A percentile compares a stretch with the other conserved stretches of the same genome.
Conservation (phyloP, 2,888 invertebrate species). For the Troilus luridus region DNA sequence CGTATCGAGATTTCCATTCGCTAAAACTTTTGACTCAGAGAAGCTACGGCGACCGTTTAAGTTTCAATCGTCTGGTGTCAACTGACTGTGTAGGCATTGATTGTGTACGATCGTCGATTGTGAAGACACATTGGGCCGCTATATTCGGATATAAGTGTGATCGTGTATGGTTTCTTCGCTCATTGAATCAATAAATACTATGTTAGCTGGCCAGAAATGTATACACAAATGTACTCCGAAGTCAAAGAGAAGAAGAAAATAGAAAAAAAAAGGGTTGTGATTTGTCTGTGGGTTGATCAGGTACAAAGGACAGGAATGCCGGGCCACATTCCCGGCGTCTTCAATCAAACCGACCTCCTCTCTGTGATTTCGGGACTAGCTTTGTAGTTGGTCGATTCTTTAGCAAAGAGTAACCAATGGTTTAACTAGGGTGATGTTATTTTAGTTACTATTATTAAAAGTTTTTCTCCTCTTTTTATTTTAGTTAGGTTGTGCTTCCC, state of each 20-base stretch:
- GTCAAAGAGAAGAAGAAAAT: background rate
- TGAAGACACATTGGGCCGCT: no score
- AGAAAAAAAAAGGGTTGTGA: background rate
- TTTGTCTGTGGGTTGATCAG: constrained; percentile 18
- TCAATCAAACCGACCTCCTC: background rate
- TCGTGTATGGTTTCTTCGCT: no score
- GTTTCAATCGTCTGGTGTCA: no score
- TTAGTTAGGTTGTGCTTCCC: no score
- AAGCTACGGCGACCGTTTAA: no score
- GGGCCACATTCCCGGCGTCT: constrained; percentile 26
- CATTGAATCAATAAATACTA: background rate
- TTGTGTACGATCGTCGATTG: no score
- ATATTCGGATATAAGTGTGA: no score
- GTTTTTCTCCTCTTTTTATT: no score
- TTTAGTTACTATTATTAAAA: background rate
- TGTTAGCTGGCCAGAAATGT: background rate
- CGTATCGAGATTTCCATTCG: no score
- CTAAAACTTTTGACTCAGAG: no score
- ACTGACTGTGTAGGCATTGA: no score
- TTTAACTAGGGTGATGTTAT: background rate
- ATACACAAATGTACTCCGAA: background rate
- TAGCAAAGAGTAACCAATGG: background rate
- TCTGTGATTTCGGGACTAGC: background rate
- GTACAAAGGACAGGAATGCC: constrained; percentile 44
- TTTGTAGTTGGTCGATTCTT: background rate